Evolutionary conservation across 1,140 invertebrate genomes (phyloP).

Genomic region (Periplaneta americana): DNA sequence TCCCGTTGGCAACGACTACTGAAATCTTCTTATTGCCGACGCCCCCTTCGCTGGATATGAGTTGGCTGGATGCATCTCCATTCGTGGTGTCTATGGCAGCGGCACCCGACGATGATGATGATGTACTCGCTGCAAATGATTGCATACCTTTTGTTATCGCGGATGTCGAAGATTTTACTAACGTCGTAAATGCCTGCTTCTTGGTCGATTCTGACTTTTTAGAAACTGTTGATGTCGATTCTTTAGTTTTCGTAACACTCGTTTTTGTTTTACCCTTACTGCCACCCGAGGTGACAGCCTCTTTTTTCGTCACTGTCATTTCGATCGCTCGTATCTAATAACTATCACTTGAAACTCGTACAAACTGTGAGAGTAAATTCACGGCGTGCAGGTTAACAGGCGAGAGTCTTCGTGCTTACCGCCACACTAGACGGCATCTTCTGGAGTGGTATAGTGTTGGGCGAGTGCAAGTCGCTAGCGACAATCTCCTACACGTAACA

Average conservation of each 20-base stretch:
- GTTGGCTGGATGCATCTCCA: not conserved
- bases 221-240: not conserved
- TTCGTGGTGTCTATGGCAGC: not conserved
- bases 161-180: not conserved
- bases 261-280: not conserved
- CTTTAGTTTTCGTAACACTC: not conserved
- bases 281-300: not conserved
- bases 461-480: not conserved
- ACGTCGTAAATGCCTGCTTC: not conserved
- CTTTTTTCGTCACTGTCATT: constrained; percentile 12
- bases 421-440: not conserved
- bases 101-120: not conserved
- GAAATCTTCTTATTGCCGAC: not conserved
- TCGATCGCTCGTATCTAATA: not conserved
- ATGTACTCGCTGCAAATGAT: not conserved
- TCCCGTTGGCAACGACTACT: not conserved
- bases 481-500: not conserved
- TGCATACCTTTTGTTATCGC: not conserved
- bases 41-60: not conserved
- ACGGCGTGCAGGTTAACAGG: not conserved
- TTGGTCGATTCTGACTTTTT: not conserved
- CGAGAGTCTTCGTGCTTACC: not conserved
- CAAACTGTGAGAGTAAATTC: too few relatives aligned
- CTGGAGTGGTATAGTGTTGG: not conserved
- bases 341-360: too few relatives aligned